Evolutionary conservation across 2,888 invertebrate genomes (phyloP), one percentile per base, ranked within the genome.

Genomic region (Coleophora flavipennella): DNA sequence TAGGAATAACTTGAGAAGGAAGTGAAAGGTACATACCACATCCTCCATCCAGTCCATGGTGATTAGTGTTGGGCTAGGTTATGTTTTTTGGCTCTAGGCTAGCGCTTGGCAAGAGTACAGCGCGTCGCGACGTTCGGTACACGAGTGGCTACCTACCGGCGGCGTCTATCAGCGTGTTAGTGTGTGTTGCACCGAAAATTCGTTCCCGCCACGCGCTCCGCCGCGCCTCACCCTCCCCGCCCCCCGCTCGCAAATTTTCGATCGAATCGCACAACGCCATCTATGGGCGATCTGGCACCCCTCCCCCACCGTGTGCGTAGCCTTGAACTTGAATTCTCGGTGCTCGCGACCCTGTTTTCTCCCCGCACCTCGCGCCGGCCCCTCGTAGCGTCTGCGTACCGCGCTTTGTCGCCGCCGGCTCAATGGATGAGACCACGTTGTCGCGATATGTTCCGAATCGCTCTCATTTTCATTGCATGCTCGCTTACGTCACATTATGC

Each of bases 31-130:
- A 83, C 83, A 67, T 57, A 84, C 83, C 77, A 84, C 77, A 55
- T 84, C 75, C 73, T 80, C 81, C 78, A 84, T 81, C 83, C 83
- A 83, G 70, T 84, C 83, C 83, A 83, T 84, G 62, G 66, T 59
- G 59, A 59, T 62, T 37, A 59, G 56, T 62, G 66, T 59, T 66
- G 53, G 58, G 56, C 62, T 38, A 38, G 33, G 11, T 29, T 29
- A 4, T 29, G 29, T 29, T 29, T 29, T 29, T 57, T 64, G 70
- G 11, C 35, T 20, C 20, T 20, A 20, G 20, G 20, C 20, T 20
- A 3, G 3, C 3, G 20, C n/a, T n/a, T 20, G 70, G 65, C 69
- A 60, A 72, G 75, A 68, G 74, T 67, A 79, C 70, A 72, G 73
- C 75, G 77, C 83, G 80, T 74, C 76, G 79, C 83, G 80, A 70